Conservation (phyloP, 2,113 vertebrate genomes). For the Enhydra lutris region DNA sequence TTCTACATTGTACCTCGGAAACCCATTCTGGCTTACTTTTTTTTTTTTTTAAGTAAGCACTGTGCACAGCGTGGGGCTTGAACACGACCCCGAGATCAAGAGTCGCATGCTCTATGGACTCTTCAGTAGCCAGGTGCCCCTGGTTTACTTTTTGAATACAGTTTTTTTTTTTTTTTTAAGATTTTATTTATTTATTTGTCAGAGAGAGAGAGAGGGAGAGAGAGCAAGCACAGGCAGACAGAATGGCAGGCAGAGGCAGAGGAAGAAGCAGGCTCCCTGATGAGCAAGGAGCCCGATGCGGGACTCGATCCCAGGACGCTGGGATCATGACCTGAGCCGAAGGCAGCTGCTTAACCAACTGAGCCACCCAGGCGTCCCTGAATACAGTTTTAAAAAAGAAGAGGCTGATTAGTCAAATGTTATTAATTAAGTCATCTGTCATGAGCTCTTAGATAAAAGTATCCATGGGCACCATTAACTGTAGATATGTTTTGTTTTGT, state of each 20-base stretch:
- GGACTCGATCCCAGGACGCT: too few relatives aligned
- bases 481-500: neutral
- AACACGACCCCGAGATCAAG: neutral
- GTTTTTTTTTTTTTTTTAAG: too few relatives aligned
- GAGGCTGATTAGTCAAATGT: neutral
- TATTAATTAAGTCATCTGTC: neutral
- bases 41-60: neutral
- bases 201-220: too few relatives aligned
- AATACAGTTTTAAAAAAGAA: neutral
- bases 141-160: neutral
- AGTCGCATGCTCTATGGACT: neutral
- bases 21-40: neutral
- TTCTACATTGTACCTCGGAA: too few relatives aligned
- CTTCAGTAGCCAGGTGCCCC: neutral
- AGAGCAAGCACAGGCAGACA: too few relatives aligned
- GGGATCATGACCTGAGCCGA: too few relatives aligned
- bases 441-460: neutral
- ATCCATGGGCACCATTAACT: constrained; percentile 25
- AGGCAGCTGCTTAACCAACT: too few relatives aligned
- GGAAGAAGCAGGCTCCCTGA: too few relatives aligned
- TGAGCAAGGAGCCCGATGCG: too few relatives aligned
- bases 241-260: too few relatives aligned
- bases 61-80: neutral
- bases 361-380: too few relatives aligned
- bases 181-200: too few relatives aligned